Conservation (phyloP, 2,113 vertebrate species). For the Saccopteryx bilineata region DNA sequence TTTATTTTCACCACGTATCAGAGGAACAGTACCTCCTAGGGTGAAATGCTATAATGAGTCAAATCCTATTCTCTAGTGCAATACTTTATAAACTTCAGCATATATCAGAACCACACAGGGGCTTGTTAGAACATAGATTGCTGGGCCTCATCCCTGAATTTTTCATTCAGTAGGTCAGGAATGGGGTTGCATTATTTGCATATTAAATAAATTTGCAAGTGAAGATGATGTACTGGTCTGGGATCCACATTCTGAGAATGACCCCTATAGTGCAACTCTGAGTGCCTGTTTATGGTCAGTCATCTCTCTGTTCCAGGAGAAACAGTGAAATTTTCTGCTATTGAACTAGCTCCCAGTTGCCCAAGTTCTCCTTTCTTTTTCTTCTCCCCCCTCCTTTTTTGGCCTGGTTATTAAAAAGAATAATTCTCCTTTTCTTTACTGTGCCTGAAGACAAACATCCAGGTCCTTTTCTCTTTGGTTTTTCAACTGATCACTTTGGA, state of each 20-base stretch:
- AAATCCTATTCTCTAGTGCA: background rate
- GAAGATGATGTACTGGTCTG: background rate
- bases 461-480: background rate
- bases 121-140: slow-evolving; percentile 36
- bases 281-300: background rate
- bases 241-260: background rate
- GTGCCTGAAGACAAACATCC: background rate
- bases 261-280: background rate
- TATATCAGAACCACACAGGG: background rate
- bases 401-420: background rate
- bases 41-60: background rate
- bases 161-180: background rate
- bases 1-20: slow-evolving; percentile 52
- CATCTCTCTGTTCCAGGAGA: background rate
- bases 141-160: background rate
- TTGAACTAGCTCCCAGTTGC: background rate
- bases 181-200: background rate
- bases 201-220: background rate
- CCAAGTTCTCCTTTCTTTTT: background rate
- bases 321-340: background rate
- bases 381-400: no score
- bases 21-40: background rate
- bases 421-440: background rate
- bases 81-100: background rate
- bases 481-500: slow-evolving; percentile 22